A percentile compares a stretch with the other conserved stretches of the same genome.
Evolutionary conservation across 2,888 invertebrate species (phyloP).

Genomic region (Steinernema scapterisci): DNA sequence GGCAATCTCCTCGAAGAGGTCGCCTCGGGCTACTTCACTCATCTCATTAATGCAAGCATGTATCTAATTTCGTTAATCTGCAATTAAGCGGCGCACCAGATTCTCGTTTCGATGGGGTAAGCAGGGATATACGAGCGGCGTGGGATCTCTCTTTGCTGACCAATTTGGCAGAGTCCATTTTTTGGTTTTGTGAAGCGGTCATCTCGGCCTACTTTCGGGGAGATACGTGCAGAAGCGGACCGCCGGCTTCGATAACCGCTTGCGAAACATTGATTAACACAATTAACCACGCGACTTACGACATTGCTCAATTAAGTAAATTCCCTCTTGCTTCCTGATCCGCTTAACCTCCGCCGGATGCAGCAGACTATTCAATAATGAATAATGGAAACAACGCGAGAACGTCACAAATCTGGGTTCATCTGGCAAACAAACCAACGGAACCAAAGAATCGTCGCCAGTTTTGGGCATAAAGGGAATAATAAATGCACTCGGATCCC

Average conservation of each 20-base stretch:
- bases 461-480: no score
- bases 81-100: background rate
- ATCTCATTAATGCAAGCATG: background rate
- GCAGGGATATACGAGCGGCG: constrained; percentile 7
- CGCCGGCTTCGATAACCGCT: no score
- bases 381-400: background rate
- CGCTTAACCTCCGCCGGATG: background rate
- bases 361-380: background rate
- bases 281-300: background rate
- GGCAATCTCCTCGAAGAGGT: no score
- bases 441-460: no score
- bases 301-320: constrained; percentile 4
- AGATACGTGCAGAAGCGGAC: no score
- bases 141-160: background rate
- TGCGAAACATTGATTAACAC: background rate
- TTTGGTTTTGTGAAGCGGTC: no score
- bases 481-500: no score
- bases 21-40: background rate
- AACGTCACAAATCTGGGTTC: background rate
- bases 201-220: no score
- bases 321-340: background rate
- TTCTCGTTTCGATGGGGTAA: background rate
- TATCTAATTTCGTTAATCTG: constrained; percentile 26
- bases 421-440: background rate
- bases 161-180: background rate